A percentile compares a stretch with the other conserved stretches of the same genome.
Conservation (phyloP, 2,113 vertebrate genomes). For the Columbina picui region DNA sequence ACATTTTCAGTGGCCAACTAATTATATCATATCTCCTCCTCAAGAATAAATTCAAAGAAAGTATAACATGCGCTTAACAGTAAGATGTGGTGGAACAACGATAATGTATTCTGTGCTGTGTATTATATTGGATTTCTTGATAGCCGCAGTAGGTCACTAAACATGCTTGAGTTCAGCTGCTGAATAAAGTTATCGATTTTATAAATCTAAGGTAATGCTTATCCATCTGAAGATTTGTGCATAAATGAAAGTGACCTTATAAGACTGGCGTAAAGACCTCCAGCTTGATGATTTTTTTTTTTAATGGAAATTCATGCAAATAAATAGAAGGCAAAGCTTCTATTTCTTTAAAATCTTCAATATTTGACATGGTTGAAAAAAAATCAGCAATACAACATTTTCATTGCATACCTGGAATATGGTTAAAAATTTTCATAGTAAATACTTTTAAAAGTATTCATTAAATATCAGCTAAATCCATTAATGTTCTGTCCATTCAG, state of each 20-base stretch:
- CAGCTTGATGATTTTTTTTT: not conserved
- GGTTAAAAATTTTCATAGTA: not conserved
- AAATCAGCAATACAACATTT: not conserved
- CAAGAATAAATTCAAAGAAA: constrained; percentile 53
- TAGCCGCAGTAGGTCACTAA: not conserved
- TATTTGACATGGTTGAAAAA: not conserved
- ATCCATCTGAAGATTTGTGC: not conserved
- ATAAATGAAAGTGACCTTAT: constrained; percentile 39
- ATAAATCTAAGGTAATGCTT: constrained; percentile 35
- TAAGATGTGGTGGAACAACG: constrained; percentile 5
- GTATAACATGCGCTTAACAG: not conserved
- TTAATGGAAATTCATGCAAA: not conserved
- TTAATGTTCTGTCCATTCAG: not conserved
- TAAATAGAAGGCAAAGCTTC: not conserved
- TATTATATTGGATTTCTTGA: constrained; percentile 36
- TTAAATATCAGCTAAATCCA: not conserved
- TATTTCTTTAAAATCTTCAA: not conserved
- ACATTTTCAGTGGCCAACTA: constrained; percentile 13
- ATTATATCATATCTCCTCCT: constrained; percentile 12
- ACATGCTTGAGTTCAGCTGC: not conserved
- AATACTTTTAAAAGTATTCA: not conserved
- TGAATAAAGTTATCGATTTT: constrained; percentile 43
- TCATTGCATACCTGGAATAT: not conserved
- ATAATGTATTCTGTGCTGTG: not conserved
- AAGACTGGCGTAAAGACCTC: not conserved